Conservation (phyloP, 2,888 invertebrate genomes). For the Drosophila peninsularis region DNA sequence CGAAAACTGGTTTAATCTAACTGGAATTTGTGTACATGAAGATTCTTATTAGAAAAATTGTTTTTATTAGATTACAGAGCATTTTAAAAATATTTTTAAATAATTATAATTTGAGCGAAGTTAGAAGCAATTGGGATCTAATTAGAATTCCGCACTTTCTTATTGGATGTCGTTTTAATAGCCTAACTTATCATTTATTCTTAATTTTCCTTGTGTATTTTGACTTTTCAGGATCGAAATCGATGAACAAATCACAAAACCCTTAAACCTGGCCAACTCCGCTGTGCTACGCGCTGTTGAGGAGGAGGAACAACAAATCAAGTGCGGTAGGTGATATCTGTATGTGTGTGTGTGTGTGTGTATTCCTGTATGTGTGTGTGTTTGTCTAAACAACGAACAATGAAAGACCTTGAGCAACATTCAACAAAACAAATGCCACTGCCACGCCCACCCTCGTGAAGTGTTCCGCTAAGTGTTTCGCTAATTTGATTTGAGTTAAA, state of each 20-base stretch:
- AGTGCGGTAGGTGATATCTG: slow-evolving; percentile 86
- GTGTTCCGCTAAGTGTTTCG: slow-evolving; percentile 22
- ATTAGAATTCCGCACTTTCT: not conserved
- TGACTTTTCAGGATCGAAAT: slow-evolving; percentile 90
- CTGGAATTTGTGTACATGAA: not conserved
- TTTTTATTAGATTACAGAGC: not conserved
- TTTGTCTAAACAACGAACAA: slow-evolving; percentile 31
- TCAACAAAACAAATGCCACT: slow-evolving; percentile 42
- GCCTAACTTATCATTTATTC: not conserved
- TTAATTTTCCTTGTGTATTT: not conserved
- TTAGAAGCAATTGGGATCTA: not conserved
- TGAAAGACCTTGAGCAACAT: slow-evolving; percentile 45
- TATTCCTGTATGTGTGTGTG: not conserved
- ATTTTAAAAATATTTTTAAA: not conserved
- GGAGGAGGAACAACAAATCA: slow-evolving; percentile 90
- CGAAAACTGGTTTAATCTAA: not conserved
- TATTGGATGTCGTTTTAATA: not conserved
- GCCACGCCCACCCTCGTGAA: slow-evolving; percentile 5
- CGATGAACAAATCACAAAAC: slow-evolving; percentile 88
- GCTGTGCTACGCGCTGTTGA: slow-evolving; percentile 93
- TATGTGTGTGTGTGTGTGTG: slow-evolving; percentile 5
- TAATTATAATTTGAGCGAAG: not conserved
- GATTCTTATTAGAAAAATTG: not conserved
- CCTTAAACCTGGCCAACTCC: slow-evolving; percentile 92
- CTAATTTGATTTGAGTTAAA: slow-evolving; percentile 18